These are phyloP conservation scores for Dicrostonyx torquatus DNA, from an alignment of 2,797 vertebrate genomes.

Conservation along the genomic window DNA sequence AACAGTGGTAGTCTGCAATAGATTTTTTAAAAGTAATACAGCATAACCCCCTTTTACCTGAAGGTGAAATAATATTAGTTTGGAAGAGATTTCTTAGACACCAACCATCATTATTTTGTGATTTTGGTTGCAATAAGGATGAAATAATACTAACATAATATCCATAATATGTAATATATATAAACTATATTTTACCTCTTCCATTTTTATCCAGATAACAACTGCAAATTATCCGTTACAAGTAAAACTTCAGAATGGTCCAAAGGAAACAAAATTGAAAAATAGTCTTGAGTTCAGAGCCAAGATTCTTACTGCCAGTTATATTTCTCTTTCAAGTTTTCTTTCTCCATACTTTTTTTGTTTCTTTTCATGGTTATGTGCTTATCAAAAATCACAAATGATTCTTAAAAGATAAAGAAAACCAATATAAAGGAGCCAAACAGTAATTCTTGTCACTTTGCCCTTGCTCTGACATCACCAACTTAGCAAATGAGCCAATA, in stretches of 20 bases:
- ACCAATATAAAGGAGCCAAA: neutral
- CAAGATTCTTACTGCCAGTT: neutral
- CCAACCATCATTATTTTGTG: neutral
- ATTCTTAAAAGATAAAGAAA: constrained; percentile 20
- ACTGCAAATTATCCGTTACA: neutral
- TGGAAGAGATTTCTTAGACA: neutral
- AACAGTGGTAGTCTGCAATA: neutral
- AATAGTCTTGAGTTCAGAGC: neutral
- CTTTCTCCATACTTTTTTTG: neutral
- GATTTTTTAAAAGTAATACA: neutral
- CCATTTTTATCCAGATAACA: neutral
- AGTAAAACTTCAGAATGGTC: neutral
- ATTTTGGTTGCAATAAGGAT: neutral
- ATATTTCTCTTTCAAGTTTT: neutral
- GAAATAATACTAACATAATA: neutral
- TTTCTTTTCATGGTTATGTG: neutral
- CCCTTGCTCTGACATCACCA: neutral
- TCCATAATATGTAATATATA: neutral
- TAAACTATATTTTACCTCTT: neutral
- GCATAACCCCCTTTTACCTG: neutral
- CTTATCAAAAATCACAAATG: neutral
- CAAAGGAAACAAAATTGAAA: neutral
- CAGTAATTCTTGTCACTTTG: neutral
- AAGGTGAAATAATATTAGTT: neutral
- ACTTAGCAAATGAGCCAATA: neutral